Percentiles rank a stretch among this genome's conserved stretches.
Conservation (phyloP, 2,113 vertebrate species). For the Lagopus muta region DNA sequence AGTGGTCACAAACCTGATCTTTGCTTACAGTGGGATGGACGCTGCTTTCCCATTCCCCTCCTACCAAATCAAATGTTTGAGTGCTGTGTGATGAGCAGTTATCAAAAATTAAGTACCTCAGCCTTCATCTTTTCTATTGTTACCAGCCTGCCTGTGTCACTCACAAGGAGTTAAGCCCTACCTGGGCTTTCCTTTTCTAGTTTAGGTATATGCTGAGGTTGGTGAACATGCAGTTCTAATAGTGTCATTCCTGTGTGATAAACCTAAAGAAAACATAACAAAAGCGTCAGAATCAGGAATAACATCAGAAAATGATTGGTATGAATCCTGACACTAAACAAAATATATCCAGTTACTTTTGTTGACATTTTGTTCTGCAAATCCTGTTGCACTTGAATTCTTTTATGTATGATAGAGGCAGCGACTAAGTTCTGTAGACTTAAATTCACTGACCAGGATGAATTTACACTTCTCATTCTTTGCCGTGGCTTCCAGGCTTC, state of each 20-base stretch:
- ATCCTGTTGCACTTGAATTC: neutral
- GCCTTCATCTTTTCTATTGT: no score
- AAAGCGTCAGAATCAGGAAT: neutral
- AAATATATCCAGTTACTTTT: neutral
- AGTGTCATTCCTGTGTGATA: neutral
- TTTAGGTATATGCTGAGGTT: no score
- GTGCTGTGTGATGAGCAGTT: no score
- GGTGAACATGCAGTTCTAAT: neutral
- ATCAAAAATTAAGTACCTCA: no score
- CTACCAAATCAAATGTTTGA: no score
- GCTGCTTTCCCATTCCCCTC: no score
- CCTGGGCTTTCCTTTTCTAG: no score
- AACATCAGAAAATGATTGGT: neutral
- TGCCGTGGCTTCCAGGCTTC: neutral
- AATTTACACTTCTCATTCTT: neutral
- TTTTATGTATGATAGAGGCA: neutral
- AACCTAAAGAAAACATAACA: slow-evolving; percentile 19
- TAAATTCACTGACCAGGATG: neutral
- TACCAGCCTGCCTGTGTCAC: no score
- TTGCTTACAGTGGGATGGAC: no score
- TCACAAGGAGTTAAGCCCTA: no score
- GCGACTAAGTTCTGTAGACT: neutral
- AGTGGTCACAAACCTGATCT: no score
- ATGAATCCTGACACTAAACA: neutral
- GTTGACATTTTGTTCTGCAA: neutral